Conservation (phyloP, 2,888 invertebrate genomes). For the Deroplatys truncata region DNA sequence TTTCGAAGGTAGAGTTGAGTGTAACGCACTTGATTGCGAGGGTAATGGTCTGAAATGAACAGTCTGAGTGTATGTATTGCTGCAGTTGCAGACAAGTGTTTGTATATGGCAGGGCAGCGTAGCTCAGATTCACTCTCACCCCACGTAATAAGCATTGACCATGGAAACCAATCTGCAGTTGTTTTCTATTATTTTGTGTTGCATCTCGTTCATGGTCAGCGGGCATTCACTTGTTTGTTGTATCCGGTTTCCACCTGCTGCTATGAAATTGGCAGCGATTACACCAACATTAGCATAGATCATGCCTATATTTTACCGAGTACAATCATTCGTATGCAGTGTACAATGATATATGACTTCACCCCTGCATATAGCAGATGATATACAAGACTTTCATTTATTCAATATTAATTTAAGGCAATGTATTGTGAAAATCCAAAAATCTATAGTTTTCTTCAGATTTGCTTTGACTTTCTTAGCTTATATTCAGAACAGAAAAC, state of each 20-base stretch:
- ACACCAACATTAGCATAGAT: neutral
- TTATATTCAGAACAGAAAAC: too few species aligned
- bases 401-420: too few species aligned
- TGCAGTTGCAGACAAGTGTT: neutral
- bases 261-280: neutral
- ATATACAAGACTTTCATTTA: too few species aligned
- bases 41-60: neutral
- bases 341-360: too few species aligned
- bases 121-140: neutral
- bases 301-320: neutral
- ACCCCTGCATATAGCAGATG: too few species aligned
- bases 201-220: neutral
- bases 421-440: too few species aligned
- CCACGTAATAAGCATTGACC: neutral
- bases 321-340: neutral
- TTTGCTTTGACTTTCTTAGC: too few species aligned
- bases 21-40: too few species aligned
- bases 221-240: neutral
- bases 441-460: too few species aligned
- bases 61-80: neutral
- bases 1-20: neutral
- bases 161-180: neutral
- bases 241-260: neutral
- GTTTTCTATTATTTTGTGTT: neutral
- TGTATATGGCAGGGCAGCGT: neutral